These are phyloP conservation scores for Oncorhynchus mykiss DNA, from an alignment of 2,113 vertebrate species.

Conservation along the genomic window DNA sequence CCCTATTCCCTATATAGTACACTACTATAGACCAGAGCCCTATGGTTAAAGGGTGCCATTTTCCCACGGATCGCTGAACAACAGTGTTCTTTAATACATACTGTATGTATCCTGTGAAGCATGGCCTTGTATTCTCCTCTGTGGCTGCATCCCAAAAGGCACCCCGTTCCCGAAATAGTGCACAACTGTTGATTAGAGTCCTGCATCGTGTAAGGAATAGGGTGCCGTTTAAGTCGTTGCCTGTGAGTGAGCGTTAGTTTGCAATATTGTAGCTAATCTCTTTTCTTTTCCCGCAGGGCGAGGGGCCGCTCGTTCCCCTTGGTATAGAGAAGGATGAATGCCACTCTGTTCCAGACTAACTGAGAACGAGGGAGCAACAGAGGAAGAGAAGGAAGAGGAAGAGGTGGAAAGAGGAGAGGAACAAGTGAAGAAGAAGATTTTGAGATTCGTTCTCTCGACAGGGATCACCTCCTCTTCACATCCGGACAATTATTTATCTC, in stretches of 20 bases:
- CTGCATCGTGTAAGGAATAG: no score
- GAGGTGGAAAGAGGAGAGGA: conserved; percentile 33
- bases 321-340: conserved; percentile 29
- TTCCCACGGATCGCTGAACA: background rate
- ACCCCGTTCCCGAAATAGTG: background rate
- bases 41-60: no score
- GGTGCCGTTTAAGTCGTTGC: no score
- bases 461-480: conserved; percentile 48
- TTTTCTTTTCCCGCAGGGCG: conserved; percentile 29
- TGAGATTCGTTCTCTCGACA: conserved; percentile 47
- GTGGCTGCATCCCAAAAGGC: background rate
- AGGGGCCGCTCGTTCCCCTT: conserved; percentile 13
- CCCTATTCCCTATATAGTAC: no score
- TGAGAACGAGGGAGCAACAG: conserved; percentile 30
- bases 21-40: no score
- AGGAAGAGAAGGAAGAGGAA: conserved; percentile 40
- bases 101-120: background rate
- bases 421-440: conserved; percentile 20
- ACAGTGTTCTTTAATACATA: background rate
- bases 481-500: conserved; percentile 25
- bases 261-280: conserved; percentile 1
- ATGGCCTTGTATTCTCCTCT: background rate
- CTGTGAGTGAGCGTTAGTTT: no score
- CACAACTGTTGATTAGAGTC: background rate
- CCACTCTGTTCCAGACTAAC: conserved; percentile 25